phyloP scores from a whole-genome alignment of 2,888 invertebrate genomes.

The Eristalinus aeneus region DNA sequence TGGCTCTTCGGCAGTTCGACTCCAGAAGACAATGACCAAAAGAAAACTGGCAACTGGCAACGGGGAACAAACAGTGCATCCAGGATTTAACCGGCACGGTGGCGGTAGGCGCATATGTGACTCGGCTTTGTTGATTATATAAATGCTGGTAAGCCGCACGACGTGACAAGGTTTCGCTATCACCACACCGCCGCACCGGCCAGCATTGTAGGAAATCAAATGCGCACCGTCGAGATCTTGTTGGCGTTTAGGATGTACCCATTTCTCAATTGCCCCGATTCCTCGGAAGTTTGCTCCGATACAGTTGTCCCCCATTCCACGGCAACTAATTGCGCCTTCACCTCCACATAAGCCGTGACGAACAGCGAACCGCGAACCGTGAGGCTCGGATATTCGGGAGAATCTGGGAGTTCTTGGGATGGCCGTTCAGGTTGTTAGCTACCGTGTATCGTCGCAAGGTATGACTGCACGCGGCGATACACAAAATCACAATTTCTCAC shows the following conservation, averaged over 20 bases:
- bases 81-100: slow-evolving; percentile 58
- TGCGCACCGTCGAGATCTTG: slow-evolving; percentile 4
- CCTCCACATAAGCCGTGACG: neutral
- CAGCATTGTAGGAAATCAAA: slow-evolving; percentile 26
- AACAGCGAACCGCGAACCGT: neutral
- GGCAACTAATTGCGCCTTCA: slow-evolving; percentile 45
- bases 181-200: slow-evolving; percentile 12
- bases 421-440: slow-evolving; percentile 68
- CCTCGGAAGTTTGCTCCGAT: slow-evolving; percentile 61
- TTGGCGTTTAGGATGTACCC: slow-evolving; percentile 56
- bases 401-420: slow-evolving; percentile 12
- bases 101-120: slow-evolving; percentile 61
- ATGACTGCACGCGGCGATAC: slow-evolving; percentile 54
- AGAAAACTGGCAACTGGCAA: slow-evolving; percentile 45
- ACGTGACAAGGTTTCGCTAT: slow-evolving; percentile 69
- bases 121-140: slow-evolving; percentile 60
- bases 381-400: neutral
- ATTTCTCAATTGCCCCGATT: slow-evolving; percentile 63
- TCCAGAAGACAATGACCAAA: slow-evolving; percentile 70
- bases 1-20: slow-evolving; percentile 8
- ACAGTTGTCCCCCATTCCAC: slow-evolving; percentile 54
- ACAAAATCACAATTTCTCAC: slow-evolving; percentile 65
- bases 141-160: slow-evolving; percentile 59
- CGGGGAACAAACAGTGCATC: slow-evolving; percentile 59
- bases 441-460: slow-evolving; percentile 28